Evolutionary conservation across 2,888 invertebrate genomes (phyloP), one percentile per base, ranked within the genome.

Genomic region (Morpho deidamia): DNA sequence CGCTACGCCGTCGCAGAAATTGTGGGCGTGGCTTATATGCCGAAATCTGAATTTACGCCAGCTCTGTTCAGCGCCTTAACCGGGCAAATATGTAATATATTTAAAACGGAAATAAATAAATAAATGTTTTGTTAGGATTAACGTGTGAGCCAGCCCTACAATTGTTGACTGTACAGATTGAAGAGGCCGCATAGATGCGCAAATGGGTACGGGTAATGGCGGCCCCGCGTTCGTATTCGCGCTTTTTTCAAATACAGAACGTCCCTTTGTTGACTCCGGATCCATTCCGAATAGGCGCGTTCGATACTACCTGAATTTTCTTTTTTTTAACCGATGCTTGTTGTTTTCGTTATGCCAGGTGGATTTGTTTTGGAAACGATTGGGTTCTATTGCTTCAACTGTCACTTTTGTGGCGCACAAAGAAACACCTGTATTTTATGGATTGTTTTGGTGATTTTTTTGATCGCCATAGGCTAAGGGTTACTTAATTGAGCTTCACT

Each of bases 201-300:
- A 83, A 85, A 86, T 83, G 80, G 84, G 79, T 80, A 69, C 82
- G 75, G 84, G 83, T 88, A 88, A 88, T 88, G 84, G 88, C 77
- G 71, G 81, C 69, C 68, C 78, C 72, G 74, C 78, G 78, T 80
- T 80, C 76, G 79, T 74, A 78, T 86, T 84, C 83, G 85, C 85
- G 79, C 78, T 82, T 86, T 85, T 72, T 70, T 83, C 76, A 76
- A 79, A 79, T 70, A 78, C 78, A 83, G 79, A 80, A 78, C 83
- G 76, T 85, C 84, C 83, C 86, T 88, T 88, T 87, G 87, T 88
- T 84, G 81, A 81, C 80, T 82, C 68, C 81, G 76, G 76, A 78
- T 81, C 78, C 79, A 78, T 83, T 79, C 70, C 78, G 75, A 80
- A 84, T 83, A 83, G 78, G 70, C 71, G 65, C 69, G 75, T 81